Conservation (phyloP, 2,797 vertebrate species). For the Myotis planiceps region DNA sequence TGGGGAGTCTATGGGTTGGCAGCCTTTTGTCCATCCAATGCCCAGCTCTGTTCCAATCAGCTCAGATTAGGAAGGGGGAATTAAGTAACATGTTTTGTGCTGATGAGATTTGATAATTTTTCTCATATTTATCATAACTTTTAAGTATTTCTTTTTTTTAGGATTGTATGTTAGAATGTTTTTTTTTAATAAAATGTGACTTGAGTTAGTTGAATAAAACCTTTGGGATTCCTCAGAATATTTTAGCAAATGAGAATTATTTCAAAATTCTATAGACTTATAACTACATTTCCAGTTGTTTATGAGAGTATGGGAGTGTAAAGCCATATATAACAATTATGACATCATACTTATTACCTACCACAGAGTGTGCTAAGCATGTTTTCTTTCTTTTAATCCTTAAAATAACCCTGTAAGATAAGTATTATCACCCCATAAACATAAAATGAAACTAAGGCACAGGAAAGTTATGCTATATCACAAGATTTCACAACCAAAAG, state of each 20-base stretch:
- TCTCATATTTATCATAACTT: background rate
- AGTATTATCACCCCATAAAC: background rate
- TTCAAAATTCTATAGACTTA: conserved; percentile 18
- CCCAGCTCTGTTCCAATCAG: background rate
- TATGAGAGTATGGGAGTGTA: background rate
- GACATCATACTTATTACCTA: background rate
- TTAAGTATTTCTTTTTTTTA: background rate
- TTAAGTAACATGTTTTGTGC: background rate
- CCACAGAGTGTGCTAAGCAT: background rate
- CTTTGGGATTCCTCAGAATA: conserved; percentile 29
- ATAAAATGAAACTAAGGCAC: background rate
- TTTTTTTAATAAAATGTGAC: conserved; percentile 21
- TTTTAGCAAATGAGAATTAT: conserved; percentile 33
- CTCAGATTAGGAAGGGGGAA: background rate
- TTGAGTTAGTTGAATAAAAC: conserved; percentile 51
- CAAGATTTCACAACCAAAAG: background rate
- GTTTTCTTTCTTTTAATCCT: conserved; percentile 14
- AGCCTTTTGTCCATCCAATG: background rate
- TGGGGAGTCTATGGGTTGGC: background rate
- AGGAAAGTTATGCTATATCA: background rate
- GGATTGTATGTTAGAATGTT: background rate
- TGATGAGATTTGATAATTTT: background rate
- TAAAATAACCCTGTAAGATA: background rate
- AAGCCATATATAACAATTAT: background rate
- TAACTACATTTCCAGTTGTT: conserved; percentile 12